Evolutionary conservation across 2,797 vertebrate genomes (phyloP).

Genomic region (Acestrorhynchus altus): DNA sequence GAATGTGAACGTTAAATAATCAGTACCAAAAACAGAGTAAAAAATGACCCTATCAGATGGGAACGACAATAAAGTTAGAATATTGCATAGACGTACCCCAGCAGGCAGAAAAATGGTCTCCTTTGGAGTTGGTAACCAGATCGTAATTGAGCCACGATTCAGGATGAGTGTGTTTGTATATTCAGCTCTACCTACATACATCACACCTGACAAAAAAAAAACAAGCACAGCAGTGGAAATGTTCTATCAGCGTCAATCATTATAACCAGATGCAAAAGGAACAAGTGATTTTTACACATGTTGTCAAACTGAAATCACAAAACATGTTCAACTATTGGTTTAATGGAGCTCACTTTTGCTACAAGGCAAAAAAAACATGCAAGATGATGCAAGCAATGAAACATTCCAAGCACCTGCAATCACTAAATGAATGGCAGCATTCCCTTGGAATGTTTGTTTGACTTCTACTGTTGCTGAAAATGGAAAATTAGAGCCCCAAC

Average conservation of each 20-base stretch:
- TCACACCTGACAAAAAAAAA: constrained; percentile 87
- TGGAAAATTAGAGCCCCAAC: background rate
- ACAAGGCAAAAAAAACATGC: background rate
- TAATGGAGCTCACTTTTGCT: background rate
- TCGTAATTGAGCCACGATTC: constrained; percentile 73
- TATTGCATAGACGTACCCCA: constrained; percentile 39
- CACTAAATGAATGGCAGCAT: constrained; percentile 8
- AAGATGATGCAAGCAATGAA: background rate
- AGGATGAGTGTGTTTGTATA: constrained; percentile 85
- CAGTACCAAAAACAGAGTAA: constrained; percentile 27
- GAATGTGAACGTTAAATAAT: constrained; percentile 58
- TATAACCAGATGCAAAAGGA: constrained; percentile 80
- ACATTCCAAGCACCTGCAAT: constrained; percentile 32
- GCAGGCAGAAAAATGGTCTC: constrained; percentile 33
- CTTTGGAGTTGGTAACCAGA: constrained; percentile 49
- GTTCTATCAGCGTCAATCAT: constrained; percentile 88
- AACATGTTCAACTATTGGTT: constrained; percentile 11
- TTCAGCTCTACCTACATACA: constrained; percentile 84
- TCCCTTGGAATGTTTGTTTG: constrained; percentile 9
- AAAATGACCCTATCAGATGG: constrained; percentile 54
- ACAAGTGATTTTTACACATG: constrained; percentile 72
- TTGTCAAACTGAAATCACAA: constrained; percentile 6
- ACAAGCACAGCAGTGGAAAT: constrained; percentile 81
- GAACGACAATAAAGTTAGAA: constrained; percentile 52
- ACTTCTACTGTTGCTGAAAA: constrained; percentile 9